These are phyloP conservation scores for Camelus dromedarius DNA, from an alignment of 2,113 vertebrate species.

Conservation along the genomic window DNA sequence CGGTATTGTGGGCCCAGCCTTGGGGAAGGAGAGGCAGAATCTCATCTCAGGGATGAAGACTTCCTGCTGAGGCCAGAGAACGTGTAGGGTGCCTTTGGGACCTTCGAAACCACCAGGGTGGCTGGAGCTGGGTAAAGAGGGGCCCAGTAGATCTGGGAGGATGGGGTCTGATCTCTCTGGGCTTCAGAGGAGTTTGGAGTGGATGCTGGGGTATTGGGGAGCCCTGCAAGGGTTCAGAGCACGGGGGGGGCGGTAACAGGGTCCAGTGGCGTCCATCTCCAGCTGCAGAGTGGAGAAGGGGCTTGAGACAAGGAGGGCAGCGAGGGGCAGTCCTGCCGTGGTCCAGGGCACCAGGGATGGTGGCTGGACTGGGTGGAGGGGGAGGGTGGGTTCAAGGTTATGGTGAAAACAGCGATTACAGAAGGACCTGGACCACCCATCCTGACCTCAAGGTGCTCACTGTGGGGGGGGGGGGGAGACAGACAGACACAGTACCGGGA, in stretches of 20 bases:
- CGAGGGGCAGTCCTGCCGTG: neutral
- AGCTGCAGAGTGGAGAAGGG: neutral
- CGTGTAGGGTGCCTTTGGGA: accelerated
- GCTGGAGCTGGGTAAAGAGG: neutral
- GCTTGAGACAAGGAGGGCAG: neutral
- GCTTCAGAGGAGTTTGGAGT: too few species aligned
- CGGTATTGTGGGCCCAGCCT: too few species aligned
- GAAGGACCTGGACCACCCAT: too few species aligned
- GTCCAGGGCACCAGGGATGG: too few species aligned
- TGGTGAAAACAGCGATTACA: neutral
- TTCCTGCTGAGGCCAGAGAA: neutral
- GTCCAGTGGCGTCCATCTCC: neutral
- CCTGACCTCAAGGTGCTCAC: neutral
- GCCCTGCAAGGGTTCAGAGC: neutral
- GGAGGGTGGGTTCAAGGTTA: neutral
- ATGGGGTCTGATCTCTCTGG: neutral
- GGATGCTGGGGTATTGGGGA: too few species aligned
- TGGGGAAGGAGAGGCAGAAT: neutral
- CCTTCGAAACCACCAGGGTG: accelerated
- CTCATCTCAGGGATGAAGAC: neutral
- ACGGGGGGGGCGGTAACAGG: neutral
- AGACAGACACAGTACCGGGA: neutral
- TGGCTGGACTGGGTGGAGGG: accelerated
- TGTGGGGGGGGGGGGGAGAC: too few species aligned
- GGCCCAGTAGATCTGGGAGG: accelerated